Evolutionary conservation across 2,113 vertebrate species (phyloP).

Genomic region (Rhineura floridana): DNA sequence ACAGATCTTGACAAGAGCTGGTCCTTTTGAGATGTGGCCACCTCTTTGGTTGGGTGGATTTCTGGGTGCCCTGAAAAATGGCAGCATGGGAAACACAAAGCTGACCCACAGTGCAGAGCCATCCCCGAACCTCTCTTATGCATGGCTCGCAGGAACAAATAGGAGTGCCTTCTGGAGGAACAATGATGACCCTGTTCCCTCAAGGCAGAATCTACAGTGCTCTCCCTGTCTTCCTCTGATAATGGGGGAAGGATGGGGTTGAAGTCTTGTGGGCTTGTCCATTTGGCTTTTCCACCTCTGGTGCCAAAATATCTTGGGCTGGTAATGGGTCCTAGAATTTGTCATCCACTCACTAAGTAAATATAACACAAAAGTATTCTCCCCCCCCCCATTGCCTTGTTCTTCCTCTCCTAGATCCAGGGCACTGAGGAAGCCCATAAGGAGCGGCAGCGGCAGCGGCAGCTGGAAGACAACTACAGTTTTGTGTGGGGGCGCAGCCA

Average conservation of each 20-base stretch:
- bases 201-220: not conserved
- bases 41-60: not conserved
- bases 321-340: not conserved
- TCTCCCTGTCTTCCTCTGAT: not conserved
- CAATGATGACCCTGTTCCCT: not conserved
- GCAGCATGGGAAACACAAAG: not conserved
- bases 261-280: not conserved
- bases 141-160: not conserved
- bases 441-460: slow-evolving; percentile 87
- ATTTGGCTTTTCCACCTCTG: not conserved
- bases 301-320: not conserved
- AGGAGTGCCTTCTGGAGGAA: not conserved
- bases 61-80: not conserved
- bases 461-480: slow-evolving; percentile 90
- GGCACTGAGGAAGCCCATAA: slow-evolving; percentile 90
- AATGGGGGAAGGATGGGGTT: not conserved
- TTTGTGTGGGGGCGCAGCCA: slow-evolving; percentile 87
- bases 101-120: not conserved
- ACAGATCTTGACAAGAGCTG: too few relatives aligned
- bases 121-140: not conserved
- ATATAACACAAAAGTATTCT: too few relatives aligned
- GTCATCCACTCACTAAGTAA: not conserved
- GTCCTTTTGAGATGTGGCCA: too few relatives aligned
- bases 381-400: not conserved
- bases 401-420: slow-evolving; percentile 78